phyloP scores from a whole-genome alignment of 2,888 invertebrate genomes.

The Cabera pusaria region DNA sequence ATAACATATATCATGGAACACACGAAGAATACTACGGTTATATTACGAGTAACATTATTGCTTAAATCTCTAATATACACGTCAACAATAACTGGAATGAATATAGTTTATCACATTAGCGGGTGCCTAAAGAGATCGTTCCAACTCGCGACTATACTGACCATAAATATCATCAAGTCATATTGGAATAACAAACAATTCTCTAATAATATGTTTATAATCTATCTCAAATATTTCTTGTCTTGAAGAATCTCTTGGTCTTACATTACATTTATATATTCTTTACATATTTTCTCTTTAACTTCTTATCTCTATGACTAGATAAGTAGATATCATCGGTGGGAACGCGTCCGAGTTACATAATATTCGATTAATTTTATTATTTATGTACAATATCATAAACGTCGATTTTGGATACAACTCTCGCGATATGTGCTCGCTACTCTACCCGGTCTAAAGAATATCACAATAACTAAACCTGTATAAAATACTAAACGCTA shows the following conservation, averaged over 20 bases:
- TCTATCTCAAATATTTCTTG: constrained; percentile 13
- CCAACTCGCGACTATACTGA: constrained; percentile 2
- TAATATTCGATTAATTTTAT: constrained; percentile 18
- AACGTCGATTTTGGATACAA: background rate
- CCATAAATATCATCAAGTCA: no score
- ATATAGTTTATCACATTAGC: constrained; percentile 21
- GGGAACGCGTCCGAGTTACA: constrained; percentile 18
- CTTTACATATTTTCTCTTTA: constrained; percentile 16
- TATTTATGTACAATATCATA: constrained; percentile 31
- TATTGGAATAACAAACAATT: constrained; percentile 11
- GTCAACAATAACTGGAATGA: constrained; percentile 35
- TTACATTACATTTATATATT: constrained; percentile 13
- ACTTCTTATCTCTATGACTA: constrained; percentile 24
- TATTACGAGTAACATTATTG: constrained; percentile 32
- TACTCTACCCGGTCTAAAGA: constrained; percentile 6
- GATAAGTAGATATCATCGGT: constrained; percentile 26
- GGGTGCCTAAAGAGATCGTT: constrained; percentile 3
- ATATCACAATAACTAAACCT: constrained; percentile 29
- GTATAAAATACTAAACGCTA: constrained; percentile 24
- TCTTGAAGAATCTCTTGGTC: constrained; percentile 17
- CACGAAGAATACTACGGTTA: constrained; percentile 24
- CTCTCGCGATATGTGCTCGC: background rate
- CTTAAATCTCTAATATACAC: constrained; percentile 38
- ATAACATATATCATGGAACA: constrained; percentile 9
- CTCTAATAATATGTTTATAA: constrained; percentile 10